Conservation (phyloP, 1,140 invertebrate genomes). For the Lepidostoma basale region DNA sequence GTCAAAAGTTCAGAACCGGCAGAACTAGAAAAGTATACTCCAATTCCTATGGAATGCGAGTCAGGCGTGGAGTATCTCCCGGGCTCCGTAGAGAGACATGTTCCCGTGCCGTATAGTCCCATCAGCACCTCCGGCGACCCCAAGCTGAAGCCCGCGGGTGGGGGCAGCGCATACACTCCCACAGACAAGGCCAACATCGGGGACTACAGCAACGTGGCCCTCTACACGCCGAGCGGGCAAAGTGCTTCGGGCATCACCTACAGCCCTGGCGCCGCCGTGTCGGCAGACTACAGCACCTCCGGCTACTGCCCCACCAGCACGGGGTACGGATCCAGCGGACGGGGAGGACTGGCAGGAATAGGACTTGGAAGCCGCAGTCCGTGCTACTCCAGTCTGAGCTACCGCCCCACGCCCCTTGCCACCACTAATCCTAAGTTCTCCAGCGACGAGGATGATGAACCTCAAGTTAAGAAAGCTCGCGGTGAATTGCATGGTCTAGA, state of each 20-base stretch:
- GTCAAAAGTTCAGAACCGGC: neutral
- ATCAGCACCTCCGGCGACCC: constrained; percentile 48
- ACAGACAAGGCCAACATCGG: constrained; percentile 20
- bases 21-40: constrained; percentile 27
- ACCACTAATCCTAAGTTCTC: constrained; percentile 53
- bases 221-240: constrained; percentile 21
- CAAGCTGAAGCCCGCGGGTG: constrained; percentile 3
- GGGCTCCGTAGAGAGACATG: constrained; percentile 50
- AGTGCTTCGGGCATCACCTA: constrained; percentile 22
- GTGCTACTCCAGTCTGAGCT: constrained; percentile 19
- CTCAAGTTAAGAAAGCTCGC: constrained; percentile 55
- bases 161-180: constrained; percentile 13
- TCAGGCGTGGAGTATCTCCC: constrained; percentile 50
- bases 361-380: constrained; percentile 5
- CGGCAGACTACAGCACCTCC: constrained; percentile 27
- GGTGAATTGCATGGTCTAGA: constrained; percentile 56
- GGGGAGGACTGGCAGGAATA: constrained; percentile 1
- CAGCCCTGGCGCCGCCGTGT: constrained; percentile 21
- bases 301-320: constrained; percentile 31
- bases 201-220: constrained; percentile 1
- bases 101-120: constrained; percentile 54
- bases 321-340: no score
- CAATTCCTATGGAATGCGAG: constrained; percentile 21
- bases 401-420: constrained; percentile 50
- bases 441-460: constrained; percentile 60